Conservation (phyloP, 2,888 invertebrate genomes). For the Branchinecta sandiegonensis region DNA sequence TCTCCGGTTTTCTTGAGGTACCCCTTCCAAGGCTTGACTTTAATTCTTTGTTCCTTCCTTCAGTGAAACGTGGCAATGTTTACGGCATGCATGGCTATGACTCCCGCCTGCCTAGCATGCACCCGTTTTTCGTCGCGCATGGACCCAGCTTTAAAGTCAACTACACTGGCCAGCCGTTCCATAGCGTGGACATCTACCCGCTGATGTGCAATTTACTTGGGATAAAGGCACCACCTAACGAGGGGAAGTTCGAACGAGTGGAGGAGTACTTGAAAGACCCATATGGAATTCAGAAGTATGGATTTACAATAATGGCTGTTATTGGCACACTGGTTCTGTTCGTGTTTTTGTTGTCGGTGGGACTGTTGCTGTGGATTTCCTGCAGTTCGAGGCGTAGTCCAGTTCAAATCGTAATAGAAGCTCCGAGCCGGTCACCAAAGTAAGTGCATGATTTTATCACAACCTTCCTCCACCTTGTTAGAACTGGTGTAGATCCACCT, state of each 20-base stretch:
- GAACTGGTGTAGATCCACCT: too few species aligned
- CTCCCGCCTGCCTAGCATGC: conserved; percentile 45
- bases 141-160: conserved; percentile 46
- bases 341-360: too few species aligned
- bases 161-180: conserved; percentile 24
- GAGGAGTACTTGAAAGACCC: conserved; percentile 15
- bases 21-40: too few species aligned
- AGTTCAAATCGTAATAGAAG: too few species aligned
- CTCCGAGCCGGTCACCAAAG: too few species aligned
- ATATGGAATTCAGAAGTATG: neutral
- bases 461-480: too few species aligned
- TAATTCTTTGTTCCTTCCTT: conserved; percentile 25
- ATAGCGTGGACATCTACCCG: neutral
- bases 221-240: conserved; percentile 16
- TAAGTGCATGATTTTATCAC: too few species aligned
- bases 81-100: conserved; percentile 54
- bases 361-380: too few species aligned
- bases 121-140: conserved; percentile 52
- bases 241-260: conserved; percentile 14
- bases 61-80: conserved; percentile 38
- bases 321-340: neutral
- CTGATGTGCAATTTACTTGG: conserved; percentile 12
- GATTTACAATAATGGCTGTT: neutral
- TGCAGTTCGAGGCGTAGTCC: too few species aligned
- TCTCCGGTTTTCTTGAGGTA: too few species aligned